Conservation (phyloP, 2,797 vertebrate genomes). For the Cyprinella venusta region DNA sequence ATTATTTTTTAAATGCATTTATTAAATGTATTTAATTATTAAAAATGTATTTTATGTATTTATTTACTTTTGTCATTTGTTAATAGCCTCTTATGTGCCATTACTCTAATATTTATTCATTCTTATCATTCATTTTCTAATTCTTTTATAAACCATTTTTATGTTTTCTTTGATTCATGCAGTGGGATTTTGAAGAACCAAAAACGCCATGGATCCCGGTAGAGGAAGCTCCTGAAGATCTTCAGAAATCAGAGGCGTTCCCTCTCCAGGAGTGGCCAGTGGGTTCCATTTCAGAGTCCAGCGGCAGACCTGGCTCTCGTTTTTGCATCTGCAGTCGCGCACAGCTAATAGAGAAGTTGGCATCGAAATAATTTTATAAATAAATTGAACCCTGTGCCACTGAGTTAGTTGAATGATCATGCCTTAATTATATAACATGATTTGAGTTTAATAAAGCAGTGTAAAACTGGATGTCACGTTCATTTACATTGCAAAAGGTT, state of each 20-base stretch:
- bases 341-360: conserved; percentile 50
- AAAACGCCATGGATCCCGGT: conserved; percentile 66
- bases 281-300: conserved; percentile 51
- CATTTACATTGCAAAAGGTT: conserved; percentile 3
- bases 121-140: background rate
- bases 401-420: conserved; percentile 26
- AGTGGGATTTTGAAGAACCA: conserved; percentile 81
- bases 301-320: conserved; percentile 16
- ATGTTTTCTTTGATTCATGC: conserved; percentile 58
- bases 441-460: conserved; percentile 61
- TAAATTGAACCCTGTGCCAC: conserved; percentile 33
- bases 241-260: conserved; percentile 57
- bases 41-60: background rate
- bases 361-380: conserved; percentile 27
- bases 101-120: background rate
- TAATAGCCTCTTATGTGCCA: background rate
- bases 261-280: conserved; percentile 64
- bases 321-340: conserved; percentile 55
- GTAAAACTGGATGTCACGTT: conserved; percentile 18
- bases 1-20: background rate
- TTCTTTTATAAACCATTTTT: conserved; percentile 1
- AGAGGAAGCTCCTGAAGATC: conserved; percentile 56
- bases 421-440: background rate
- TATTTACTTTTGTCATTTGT: background rate
- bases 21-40: background rate